Conservation (phyloP, 2,113 vertebrate genomes). For the Mirounga angustirostris region DNA sequence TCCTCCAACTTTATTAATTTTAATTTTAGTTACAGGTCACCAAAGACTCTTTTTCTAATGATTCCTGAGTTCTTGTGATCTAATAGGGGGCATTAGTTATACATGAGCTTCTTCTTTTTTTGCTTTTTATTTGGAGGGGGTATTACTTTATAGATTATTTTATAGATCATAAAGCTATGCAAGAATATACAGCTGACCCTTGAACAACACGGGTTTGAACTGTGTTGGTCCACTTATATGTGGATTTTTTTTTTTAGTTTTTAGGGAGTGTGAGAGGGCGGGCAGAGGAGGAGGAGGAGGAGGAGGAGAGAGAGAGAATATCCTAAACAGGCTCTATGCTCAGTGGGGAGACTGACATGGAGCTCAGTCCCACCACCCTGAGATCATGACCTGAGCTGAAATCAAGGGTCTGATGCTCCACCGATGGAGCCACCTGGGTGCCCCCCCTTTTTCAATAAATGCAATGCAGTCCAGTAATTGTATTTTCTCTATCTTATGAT, state of each 20-base stretch:
- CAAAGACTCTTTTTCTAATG: neutral
- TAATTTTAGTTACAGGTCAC: neutral
- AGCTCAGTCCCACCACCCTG: neutral
- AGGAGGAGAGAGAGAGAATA: neutral
- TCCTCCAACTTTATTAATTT: neutral
- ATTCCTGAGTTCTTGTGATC: neutral
- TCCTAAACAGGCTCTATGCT: neutral
- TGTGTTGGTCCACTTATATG: neutral
- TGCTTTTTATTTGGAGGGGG: neutral
- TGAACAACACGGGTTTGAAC: neutral
- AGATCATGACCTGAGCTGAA: neutral
- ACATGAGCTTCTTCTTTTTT: neutral
- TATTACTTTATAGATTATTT: neutral
- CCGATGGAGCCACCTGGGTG: no score
- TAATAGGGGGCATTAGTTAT: neutral
- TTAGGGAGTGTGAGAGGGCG: neutral
- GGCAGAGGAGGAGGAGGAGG: neutral
- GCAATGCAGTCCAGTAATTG: neutral
- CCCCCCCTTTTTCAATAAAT: neutral
- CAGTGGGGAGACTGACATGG: neutral
- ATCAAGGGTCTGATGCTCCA: neutral
- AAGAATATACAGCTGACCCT: neutral
- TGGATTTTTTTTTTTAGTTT: neutral
- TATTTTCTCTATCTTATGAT: fast-evolving
- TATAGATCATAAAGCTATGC: neutral